Evolutionary conservation across 2,888 invertebrate species (phyloP).

Genomic region (Phyto melanocephala): DNA sequence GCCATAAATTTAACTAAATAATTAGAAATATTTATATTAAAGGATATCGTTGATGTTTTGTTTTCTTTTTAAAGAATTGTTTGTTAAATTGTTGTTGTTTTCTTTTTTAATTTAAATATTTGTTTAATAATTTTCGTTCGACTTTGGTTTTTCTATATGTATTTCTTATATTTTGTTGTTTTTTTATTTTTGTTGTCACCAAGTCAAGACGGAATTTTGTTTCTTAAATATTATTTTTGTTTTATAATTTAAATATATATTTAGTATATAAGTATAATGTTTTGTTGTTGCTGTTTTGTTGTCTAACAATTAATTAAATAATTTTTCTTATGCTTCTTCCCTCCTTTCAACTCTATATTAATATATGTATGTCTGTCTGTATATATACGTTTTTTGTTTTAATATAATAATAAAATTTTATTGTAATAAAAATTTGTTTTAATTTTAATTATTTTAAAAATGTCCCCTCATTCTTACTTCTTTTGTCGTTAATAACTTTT

Average conservation of each 20-base stretch:
- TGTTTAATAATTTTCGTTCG: conserved; percentile 61
- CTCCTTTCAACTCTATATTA: conserved; percentile 56
- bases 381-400: conserved; percentile 47
- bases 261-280: too few species aligned
- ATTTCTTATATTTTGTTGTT: conserved; percentile 58
- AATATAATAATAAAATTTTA: conserved; percentile 61
- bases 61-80: conserved; percentile 26
- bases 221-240: conserved; percentile 61
- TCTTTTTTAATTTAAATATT: conserved; percentile 43
- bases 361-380: conserved; percentile 40
- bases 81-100: background rate
- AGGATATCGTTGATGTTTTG: conserved; percentile 41
- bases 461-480: background rate
- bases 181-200: too few species aligned
- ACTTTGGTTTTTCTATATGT: conserved; percentile 49
- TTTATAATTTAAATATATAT: conserved; percentile 38
- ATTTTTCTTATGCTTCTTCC: conserved; percentile 37
- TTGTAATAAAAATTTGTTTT: conserved; percentile 60
- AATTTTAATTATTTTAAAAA: conserved; percentile 39
- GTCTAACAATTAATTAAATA: conserved; percentile 59
- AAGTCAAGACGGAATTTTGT: conserved; percentile 71
- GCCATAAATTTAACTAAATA: conserved; percentile 54
- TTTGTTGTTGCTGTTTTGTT: conserved; percentile 33
- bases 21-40: conserved; percentile 16
- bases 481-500: conserved; percentile 1